phyloP scores from a whole-genome alignment of 1,140 invertebrate species.

The Pseudomyrmex dendroicus region DNA sequence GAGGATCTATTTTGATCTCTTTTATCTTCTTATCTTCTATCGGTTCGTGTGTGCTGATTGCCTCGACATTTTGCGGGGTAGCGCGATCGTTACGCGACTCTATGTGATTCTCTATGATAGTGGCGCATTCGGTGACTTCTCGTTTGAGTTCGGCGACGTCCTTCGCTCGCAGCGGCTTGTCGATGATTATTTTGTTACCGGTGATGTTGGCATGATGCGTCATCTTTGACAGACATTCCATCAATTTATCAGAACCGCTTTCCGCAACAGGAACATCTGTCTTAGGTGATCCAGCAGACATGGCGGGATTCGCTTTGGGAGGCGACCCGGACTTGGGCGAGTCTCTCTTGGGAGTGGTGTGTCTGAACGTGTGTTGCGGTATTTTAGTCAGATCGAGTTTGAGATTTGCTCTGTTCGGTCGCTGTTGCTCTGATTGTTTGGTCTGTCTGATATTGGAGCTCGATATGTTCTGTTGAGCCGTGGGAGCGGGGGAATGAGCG shows the following conservation, averaged over 20 bases:
- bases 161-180: constrained; percentile 71
- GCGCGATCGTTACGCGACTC: constrained; percentile 9
- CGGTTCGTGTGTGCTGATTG: not conserved
- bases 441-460: not conserved
- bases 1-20: not conserved
- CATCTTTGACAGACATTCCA: constrained; percentile 70
- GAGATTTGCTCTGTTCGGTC: constrained; percentile 82
- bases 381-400: constrained; percentile 89
- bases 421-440: constrained; percentile 26
- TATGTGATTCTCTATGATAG: constrained; percentile 50
- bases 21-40: constrained; percentile 37
- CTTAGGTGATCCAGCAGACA: constrained; percentile 17
- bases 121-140: constrained; percentile 56
- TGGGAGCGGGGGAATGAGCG: not conserved
- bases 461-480: not conserved
- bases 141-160: constrained; percentile 71
- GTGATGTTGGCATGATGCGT: constrained; percentile 75
- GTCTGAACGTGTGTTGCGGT: constrained; percentile 83
- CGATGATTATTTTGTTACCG: constrained; percentile 75
- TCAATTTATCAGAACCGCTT: constrained; percentile 48
- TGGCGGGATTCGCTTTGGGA: constrained; percentile 52
- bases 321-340: constrained; percentile 64
- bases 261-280: constrained; percentile 22
- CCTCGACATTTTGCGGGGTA: not conserved
- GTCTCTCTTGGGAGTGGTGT: constrained; percentile 73